Base-by-base conservation (phyloP, 2,113 vertebrate genomes). In the Trachemys scripta region DNA sequence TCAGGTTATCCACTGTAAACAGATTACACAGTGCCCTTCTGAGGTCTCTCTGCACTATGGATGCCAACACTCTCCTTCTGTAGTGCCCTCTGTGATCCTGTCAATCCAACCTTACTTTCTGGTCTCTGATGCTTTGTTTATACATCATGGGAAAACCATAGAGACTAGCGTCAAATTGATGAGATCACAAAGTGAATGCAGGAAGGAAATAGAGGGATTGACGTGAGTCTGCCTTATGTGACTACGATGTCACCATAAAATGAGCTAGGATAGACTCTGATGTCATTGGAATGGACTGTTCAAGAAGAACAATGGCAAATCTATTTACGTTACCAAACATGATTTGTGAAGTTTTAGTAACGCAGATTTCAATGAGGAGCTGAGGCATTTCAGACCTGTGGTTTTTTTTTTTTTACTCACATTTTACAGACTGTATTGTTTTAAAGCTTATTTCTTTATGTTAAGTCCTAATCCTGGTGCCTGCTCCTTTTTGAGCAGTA, bases 1-100 rank as follows among this genome's bases (percentile, higher is more conserved):
- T 94, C 97, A 96, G 97, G 93, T 97, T 95, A 59, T 84, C 22
- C 6, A 78, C 6, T 78, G 24, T 29, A 93, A 95, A 81, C 42
- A 72, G 57, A 16, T 93, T 65, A 85, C 38, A 75, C 89, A 95
- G 81, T 85, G 90, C 85, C 80, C 31, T 96, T 96, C 91, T 79
- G 93, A 87, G 90, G 81, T 85, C 88, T 94, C 85, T 50, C 57
- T 92, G 85, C 10, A 1, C 57, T 92, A 54, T 85, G 94, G 82
- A 50, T 91, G 82, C 57, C 85, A 83, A 89, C 79, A 56, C 54
- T 91, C 49, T 95, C 65, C 65, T 72, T 90, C 56, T 59, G 6
- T 35, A 83, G 25, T 95, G 85, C 94, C 89, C 82, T 82, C 84
- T 0, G 0, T 88, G 57, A 20, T 84, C 3, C 38, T 87, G 69